These are phyloP conservation scores for Cephus cinctus DNA, from an alignment of 1,140 invertebrate genomes.

Conservation along the genomic window DNA sequence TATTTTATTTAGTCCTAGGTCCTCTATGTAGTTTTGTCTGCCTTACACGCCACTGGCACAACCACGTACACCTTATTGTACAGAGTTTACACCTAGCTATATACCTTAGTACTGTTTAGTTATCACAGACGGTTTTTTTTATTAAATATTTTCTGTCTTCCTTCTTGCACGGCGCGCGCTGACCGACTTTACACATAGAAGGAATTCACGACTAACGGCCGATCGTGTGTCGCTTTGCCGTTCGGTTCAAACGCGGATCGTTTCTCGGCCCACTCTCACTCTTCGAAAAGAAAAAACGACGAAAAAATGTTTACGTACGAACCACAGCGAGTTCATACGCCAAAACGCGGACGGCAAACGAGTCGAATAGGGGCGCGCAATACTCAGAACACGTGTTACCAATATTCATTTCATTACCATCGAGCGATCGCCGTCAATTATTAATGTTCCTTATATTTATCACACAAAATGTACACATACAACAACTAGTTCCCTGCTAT, in stretches of 20 bases:
- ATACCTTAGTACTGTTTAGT: slow-evolving; percentile 47
- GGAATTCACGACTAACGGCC: not conserved
- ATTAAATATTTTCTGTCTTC: not conserved
- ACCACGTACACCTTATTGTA: slow-evolving; percentile 14
- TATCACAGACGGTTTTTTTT: slow-evolving; percentile 50
- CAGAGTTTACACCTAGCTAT: slow-evolving; percentile 28
- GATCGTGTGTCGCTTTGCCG: slow-evolving; percentile 1
- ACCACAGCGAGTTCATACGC: slow-evolving; percentile 26
- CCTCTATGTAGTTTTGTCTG: slow-evolving; percentile 11
- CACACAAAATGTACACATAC: slow-evolving; percentile 45
- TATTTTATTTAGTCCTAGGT: slow-evolving; percentile 14
- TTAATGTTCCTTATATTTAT: slow-evolving; percentile 31
- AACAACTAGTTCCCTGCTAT: slow-evolving; percentile 49
- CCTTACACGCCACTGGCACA: slow-evolving; percentile 18
- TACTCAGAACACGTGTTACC: slow-evolving; percentile 23
- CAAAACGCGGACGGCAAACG: slow-evolving; percentile 29
- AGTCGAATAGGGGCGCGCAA: slow-evolving; percentile 19
- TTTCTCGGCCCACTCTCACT: too few relatives aligned
- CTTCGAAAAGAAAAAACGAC: not conserved
- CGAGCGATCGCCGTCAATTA: slow-evolving; percentile 25
- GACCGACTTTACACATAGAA: slow-evolving; percentile 5
- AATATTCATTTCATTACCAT: slow-evolving; percentile 32
- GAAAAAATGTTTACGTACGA: slow-evolving; percentile 31
- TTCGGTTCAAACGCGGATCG: too few relatives aligned
- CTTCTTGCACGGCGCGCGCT: slow-evolving; percentile 11